Evolutionary conservation across 2,888 invertebrate species (phyloP), one percentile per base, ranked within the genome.

Genomic region (Archips crataeganus): DNA sequence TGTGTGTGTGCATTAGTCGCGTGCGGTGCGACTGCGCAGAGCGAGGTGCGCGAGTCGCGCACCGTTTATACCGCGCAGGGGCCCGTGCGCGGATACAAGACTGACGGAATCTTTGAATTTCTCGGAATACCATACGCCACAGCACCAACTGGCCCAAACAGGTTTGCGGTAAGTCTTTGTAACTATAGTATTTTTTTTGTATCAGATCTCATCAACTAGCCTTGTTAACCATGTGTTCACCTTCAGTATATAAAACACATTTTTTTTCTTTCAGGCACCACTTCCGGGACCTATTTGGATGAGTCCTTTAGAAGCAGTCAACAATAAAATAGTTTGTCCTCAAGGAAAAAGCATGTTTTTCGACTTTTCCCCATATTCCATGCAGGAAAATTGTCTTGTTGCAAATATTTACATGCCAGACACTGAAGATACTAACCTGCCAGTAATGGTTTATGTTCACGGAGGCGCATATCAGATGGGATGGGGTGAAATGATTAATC

Each of bases 381-480:
- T 67, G 62, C 66, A 62, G 67, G 78, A 78, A 60, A 32, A 74
- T 6, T 74, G 74, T 23, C 10, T 73, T 10, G 10, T 73, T 13
- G 73, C 73, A 4, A 73, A 83, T 61, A 75, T 86, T 1, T 80
- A 72, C 15, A 79, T 79, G 0, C 86, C 86, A 13, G 79, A 80
- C 11, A 84, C 80, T 0, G 23, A 76, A 3, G 60, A 80, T 34
- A 80, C 66, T 0, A 80, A 84, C 36, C 77, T 86, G 0, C 80
- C 85, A 1, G 86, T 86, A 0, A 6, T 83, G 0, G 82, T 85
- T 0, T 74, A 76, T 59, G 76, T 86, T 11, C 86, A 86, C 34
- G 86, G 85, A n/a, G 86, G 86, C 11, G 82, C 74, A 0, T 82
- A 75, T 36, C 81, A 80, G 65, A 0, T 75, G 1, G 82, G 83